Base-by-base conservation (phyloP, 2,888 invertebrate species). In the Drosophila maculinotata region DNA sequence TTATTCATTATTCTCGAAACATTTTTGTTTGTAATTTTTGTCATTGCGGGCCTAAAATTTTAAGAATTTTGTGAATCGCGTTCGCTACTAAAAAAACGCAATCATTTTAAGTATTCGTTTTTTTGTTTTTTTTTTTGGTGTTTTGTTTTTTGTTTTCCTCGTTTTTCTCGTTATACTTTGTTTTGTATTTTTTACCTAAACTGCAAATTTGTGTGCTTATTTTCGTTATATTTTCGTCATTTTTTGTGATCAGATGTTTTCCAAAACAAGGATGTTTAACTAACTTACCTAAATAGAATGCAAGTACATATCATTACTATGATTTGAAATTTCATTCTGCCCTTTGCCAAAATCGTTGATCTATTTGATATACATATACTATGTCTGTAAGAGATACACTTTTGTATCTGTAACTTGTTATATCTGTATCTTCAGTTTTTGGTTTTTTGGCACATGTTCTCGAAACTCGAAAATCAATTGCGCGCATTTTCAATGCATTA, bases 1-100 rank as follows among this genome's bases (percentile, higher is more conserved):
- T 42, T 67, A 36, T 36, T 35, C 56, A 74, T 69, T 69, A 69
- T 69, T 72, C 47, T 49, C 68, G 54, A 79, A 75, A 67, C 65
- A 57, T 77, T 73, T 65, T 64, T 67, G 66, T 54, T 35, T 36
- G 42, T 47, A 48, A 12, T 47, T 57, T 45, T 41, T 59, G 30
- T 68, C 20, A 38, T 76, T 67, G 51, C 31, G 52, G 74, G 62
- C 71, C 77, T 51, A 72, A 73, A 79, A 56, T 69, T 53, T 59
- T 68, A 49, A 53, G 47, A 81, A 82, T 86, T 87, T 88, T 74
- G 77, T 70, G 73, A 89, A 85, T 89, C 89, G 90, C 90, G 87
- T 87, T 87, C 80, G 90, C 90, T 90, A 90, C 90, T 90, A 90
- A 90, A 90, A 90, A 90, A 90, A 90, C 90, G 90, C 90, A 90